These are phyloP conservation scores for Ophioninae sp. DNA, from an alignment of 2,888 invertebrate species.

Conservation along the genomic window DNA sequence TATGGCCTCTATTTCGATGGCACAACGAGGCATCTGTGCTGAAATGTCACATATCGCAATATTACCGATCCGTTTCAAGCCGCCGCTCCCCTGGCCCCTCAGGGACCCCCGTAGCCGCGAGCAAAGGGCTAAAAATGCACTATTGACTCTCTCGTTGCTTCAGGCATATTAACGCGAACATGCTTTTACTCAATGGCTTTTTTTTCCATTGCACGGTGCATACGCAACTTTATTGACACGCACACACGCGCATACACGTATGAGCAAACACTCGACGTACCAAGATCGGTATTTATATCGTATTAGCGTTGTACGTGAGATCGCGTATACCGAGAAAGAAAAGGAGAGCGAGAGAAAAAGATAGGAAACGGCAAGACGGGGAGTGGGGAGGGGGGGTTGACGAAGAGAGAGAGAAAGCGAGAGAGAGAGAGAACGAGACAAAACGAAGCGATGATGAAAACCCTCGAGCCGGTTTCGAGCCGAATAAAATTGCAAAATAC, in stretches of 20 bases:
- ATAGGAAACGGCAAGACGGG: not conserved
- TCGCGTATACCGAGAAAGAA: constrained; percentile 6
- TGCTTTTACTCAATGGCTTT: constrained; percentile 21
- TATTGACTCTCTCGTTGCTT: constrained; percentile 37
- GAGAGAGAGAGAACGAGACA: constrained; percentile 41
- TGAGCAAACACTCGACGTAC: constrained; percentile 3
- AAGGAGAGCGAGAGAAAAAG: constrained; percentile 16
- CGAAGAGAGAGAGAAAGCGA: constrained; percentile 8
- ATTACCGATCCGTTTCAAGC: constrained; percentile 16
- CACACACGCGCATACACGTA: constrained; percentile 1
- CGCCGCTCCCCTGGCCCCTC: not conserved
- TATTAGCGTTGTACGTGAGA: constrained; percentile 12
- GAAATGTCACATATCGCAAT: constrained; percentile 61
- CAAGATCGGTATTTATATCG: constrained; percentile 19
- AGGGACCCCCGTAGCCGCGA: not conserved
- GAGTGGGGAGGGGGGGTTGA: not conserved
- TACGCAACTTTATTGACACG: constrained; percentile 17
- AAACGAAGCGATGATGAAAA: constrained; percentile 56
- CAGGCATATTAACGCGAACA: constrained; percentile 42
- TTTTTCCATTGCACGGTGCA: constrained; percentile 13
- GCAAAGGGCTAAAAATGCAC: constrained; percentile 47
- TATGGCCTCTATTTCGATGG: constrained; percentile 15
- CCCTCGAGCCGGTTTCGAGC: constrained; percentile 52
- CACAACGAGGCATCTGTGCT: constrained; percentile 31
- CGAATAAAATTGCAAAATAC: constrained; percentile 46